Percentiles rank a stretch among this genome's conserved stretches.
Conservation (phyloP, 2,888 invertebrate species). For the Parnassius smintheus region DNA sequence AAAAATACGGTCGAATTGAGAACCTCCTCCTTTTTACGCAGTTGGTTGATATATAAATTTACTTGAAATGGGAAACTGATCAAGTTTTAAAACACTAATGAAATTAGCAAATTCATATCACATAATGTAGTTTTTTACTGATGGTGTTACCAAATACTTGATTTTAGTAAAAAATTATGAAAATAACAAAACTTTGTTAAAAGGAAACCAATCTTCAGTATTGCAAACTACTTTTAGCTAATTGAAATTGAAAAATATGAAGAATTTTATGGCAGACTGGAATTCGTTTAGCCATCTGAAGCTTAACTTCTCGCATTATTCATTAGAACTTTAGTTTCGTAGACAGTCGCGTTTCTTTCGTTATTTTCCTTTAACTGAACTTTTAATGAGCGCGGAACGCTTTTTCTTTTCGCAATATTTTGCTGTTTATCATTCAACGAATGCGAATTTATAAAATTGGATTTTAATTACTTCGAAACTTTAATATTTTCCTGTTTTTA, state of each 20-base stretch:
- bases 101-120: too few species aligned
- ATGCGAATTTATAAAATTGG: background rate
- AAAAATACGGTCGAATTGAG: too few species aligned
- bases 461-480: background rate
- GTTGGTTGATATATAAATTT: too few species aligned
- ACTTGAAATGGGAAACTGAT: too few species aligned
- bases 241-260: slow-evolving; percentile 28
- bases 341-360: slow-evolving; percentile 37
- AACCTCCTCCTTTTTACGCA: too few species aligned
- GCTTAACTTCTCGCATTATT: slow-evolving; percentile 38
- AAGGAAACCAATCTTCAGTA: background rate
- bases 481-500: background rate
- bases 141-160: too few species aligned
- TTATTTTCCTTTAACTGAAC: slow-evolving; percentile 36
- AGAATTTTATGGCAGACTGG: slow-evolving; percentile 25
- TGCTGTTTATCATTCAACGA: too few species aligned
- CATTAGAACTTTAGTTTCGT: slow-evolving; percentile 37
- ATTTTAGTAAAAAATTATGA: too few species aligned
- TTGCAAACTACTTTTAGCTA: slow-evolving; percentile 2
- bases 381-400: slow-evolving; percentile 37
- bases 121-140: too few species aligned
- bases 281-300: slow-evolving; percentile 25
- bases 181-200: too few species aligned
- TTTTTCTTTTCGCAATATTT: slow-evolving; percentile 16
- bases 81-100: too few species aligned